Evolutionary conservation across 2,797 vertebrate species (phyloP), one percentile per base, ranked within the genome.

Genomic region (Falco concolor): DNA sequence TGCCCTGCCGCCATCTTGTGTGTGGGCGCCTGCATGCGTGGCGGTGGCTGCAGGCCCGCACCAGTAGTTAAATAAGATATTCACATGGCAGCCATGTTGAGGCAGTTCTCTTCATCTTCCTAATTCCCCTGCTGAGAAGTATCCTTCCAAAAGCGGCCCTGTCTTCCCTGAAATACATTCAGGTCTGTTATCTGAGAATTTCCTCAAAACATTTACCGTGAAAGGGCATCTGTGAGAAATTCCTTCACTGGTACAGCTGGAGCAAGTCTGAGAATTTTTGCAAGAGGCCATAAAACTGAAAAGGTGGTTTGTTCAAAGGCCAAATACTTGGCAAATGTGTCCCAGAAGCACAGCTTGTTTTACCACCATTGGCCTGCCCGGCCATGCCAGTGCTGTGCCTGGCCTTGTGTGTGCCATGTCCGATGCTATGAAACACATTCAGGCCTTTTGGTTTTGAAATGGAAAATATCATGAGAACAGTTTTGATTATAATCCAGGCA

Each of bases 11-110:
- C n/a, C 15, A 1, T 23, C 20, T 47, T 5, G 12, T 2, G 24
- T 8, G 4, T 0, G 2, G 34, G 49, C 2, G 3, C 49, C 1
- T 6, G 2, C 5, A 1, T 6, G 24, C 0, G 0, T 2, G 28
- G 16, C 0, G 6, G 24, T 16, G 49, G 27, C 63, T 34, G 67
- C 36, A 21, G 44, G 60, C 53, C 36, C 32, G 34, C 30, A 9
- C 25, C 0, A 0, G 6, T 1, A 0, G 6, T 64, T 9, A 8
- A 13, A 14, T 11, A 30, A 14, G 23, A 28, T 42, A 2, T 10
- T 16, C 34, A 10, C 44, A 11, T 23, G 10, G 32, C 44, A 44
- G 27, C 44, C 38, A 5, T 1, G 1, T 1, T 5, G 34, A 21
- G 57, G 5, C 0, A 0, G 5, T 30, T 44, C 0, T 60, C 22